These are phyloP conservation scores for Lathamus discolor DNA, from an alignment of 2,113 vertebrate species.

Conservation along the genomic window DNA sequence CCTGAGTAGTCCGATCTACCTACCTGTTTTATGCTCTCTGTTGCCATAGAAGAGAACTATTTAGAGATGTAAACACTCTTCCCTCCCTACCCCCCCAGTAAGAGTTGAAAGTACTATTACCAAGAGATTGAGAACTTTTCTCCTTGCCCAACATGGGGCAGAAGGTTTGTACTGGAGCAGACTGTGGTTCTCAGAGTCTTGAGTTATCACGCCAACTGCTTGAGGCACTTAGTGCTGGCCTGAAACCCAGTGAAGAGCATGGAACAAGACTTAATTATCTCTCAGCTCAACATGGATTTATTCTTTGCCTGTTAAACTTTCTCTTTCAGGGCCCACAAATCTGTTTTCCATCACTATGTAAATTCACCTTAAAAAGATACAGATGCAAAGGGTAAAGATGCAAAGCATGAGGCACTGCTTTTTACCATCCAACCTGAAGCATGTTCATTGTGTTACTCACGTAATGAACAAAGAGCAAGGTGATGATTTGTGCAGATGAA, in stretches of 20 bases:
- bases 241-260: not conserved
- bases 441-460: not conserved
- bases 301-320: not conserved
- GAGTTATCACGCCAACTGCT: fast-evolving
- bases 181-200: not conserved
- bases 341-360: not conserved
- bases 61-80: not conserved
- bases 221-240: not conserved
- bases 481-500: not conserved
- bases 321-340: not conserved
- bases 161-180: not conserved
- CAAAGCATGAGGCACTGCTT: not conserved
- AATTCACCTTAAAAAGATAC: not conserved
- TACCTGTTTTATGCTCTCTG: not conserved
- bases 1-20: not conserved
- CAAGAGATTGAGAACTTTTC: not conserved
- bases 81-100: fast-evolving
- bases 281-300: not conserved
- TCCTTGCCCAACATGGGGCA: fast-evolving
- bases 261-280: not conserved
- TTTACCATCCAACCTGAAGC: not conserved
- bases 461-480: not conserved
- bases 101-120: not conserved
- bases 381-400: not conserved
- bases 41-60: not conserved